phyloP scores from a whole-genome alignment of 2,888 invertebrate species.

The Macaria liturata region DNA sequence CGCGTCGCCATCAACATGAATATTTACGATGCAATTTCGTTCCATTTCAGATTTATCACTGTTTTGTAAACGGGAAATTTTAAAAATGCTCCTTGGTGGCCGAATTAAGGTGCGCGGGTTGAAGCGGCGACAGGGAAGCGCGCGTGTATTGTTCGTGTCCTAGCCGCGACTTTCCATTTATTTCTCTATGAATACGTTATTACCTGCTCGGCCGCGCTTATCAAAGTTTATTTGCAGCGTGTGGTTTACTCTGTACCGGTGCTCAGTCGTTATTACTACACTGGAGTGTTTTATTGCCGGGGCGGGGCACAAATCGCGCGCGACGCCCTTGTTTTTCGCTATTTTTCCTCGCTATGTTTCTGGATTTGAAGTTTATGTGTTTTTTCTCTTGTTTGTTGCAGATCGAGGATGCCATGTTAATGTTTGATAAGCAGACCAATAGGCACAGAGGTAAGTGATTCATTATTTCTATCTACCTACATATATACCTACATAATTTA shows the following conservation, averaged over 20 bases:
- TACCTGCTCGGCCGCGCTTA: conserved; percentile 83
- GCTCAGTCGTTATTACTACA: conserved; percentile 83
- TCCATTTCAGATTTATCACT: conserved; percentile 73
- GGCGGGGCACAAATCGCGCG: conserved; percentile 77
- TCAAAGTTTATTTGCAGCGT: conserved; percentile 84
- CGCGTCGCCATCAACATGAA: conserved; percentile 65
- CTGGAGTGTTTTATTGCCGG: conserved; percentile 81
- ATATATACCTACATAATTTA: too few relatives aligned
- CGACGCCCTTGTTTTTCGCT: conserved; percentile 75
- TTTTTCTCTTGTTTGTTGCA: conserved; percentile 85
- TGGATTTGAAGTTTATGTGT: conserved; percentile 68
- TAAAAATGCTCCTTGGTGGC: conserved; percentile 70
- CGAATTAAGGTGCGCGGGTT: conserved; percentile 60
- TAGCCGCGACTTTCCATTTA: conserved; percentile 83
- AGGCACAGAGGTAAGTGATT: conserved; percentile 96
- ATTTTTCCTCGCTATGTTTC: conserved; percentile 66
- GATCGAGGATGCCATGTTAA: conserved; percentile 99
- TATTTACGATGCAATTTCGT: conserved; percentile 77
- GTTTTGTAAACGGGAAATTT: conserved; percentile 65
- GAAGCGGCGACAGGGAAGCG: conserved; percentile 69
- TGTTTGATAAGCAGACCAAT: conserved; percentile 99
- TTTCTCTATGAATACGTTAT: conserved; percentile 84
- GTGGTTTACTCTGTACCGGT: conserved; percentile 82
- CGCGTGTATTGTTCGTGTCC: conserved; percentile 78
- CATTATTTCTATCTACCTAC: not conserved